A percentile compares a stretch with the other conserved stretches of the same genome.
Evolutionary conservation across 2,113 vertebrate genomes (phyloP).

Genomic region (Mixornis gularis): DNA sequence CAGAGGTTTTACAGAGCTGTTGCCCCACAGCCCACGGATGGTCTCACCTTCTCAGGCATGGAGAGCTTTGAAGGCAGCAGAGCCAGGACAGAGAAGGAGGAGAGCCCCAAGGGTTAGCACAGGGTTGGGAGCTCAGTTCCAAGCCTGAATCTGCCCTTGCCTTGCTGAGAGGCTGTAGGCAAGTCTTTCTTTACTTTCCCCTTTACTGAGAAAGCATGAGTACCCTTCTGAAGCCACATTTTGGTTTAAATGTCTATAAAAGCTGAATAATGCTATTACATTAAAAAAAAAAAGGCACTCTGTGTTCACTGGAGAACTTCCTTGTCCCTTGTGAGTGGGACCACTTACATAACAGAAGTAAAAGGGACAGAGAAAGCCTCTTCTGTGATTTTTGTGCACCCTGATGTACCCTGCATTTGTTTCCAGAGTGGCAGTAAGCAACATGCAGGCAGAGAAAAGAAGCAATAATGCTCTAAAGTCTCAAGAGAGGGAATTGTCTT

Average conservation of each 20-base stretch:
- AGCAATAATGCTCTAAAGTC: neutral
- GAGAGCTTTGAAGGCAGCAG: neutral
- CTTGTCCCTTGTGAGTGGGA: neutral
- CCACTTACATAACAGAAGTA: neutral
- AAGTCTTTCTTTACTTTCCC: neutral
- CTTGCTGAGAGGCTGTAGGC: neutral
- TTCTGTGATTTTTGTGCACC: neutral
- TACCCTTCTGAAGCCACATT: neutral
- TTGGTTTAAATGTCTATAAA: neutral
- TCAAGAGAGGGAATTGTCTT: neutral
- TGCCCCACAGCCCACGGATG: no score
- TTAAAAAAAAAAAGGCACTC: neutral
- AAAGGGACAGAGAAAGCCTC: neutral
- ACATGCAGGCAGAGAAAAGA: neutral
- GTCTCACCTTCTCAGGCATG: neutral
- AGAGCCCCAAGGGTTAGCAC: neutral
- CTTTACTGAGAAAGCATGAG: neutral
- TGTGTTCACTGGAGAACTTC: neutral
- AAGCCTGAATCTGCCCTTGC: accelerated
- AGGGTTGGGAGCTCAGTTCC: neutral
- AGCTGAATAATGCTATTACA: neutral
- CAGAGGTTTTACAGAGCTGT: neutral
- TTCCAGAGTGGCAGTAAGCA: neutral
- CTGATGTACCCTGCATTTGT: neutral
- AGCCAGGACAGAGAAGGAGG: neutral